Evolutionary conservation across 2,888 invertebrate genomes (phyloP).

Genomic region (Lucinisca nassula): DNA sequence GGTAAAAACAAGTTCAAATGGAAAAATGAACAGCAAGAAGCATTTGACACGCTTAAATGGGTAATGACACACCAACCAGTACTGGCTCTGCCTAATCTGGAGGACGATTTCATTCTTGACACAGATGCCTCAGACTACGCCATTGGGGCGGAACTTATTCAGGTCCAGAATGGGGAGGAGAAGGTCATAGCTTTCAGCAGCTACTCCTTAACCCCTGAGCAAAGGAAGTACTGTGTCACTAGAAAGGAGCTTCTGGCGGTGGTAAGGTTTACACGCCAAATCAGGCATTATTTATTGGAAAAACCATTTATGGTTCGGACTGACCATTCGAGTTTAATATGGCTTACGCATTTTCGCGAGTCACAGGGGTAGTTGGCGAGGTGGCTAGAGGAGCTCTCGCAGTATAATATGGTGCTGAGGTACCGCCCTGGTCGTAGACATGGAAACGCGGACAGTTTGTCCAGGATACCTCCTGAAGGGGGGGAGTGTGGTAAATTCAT

Average conservation of each 20-base stretch:
- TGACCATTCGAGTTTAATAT: conserved; percentile 28
- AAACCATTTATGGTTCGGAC: conserved; percentile 45
- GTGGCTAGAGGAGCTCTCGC: conserved; percentile 28
- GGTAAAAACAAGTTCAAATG: neutral
- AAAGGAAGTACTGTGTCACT: conserved; percentile 58
- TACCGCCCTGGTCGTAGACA: neutral
- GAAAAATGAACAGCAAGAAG: neutral
- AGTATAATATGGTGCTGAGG: neutral
- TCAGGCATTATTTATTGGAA: conserved; percentile 54
- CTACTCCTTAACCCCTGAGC: conserved; percentile 36
- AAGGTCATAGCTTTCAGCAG: conserved; percentile 60
- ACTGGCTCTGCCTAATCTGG: neutral
- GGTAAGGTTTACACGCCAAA: conserved; percentile 49
- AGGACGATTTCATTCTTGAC: neutral
- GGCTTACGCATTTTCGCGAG: conserved; percentile 57
- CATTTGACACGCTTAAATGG: neutral
- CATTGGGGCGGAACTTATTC: neutral
- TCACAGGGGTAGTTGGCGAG: conserved; percentile 56
- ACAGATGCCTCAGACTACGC: neutral
- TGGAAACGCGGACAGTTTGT: neutral
- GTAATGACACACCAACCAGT: neutral
- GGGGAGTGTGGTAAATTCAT: neutral
- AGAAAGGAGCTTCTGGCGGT: conserved; percentile 58
- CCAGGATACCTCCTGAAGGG: neutral
- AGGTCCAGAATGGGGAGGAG: conserved; percentile 9